Percentiles rank a stretch among this genome's conserved stretches.
Evolutionary conservation across 2,888 invertebrate genomes (phyloP).

Genomic region (Dasysyrphus albostriatus): DNA sequence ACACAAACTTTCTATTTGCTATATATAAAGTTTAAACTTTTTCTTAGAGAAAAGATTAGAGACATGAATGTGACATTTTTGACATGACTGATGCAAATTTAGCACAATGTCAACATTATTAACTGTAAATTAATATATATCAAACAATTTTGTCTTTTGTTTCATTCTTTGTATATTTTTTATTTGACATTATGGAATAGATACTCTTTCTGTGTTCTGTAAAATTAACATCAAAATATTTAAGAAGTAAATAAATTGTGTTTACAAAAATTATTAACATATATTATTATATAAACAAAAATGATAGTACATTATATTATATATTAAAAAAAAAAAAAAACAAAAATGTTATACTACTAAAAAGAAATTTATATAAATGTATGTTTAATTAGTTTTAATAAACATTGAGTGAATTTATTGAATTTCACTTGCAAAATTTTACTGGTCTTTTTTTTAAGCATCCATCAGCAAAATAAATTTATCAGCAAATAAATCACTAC

Average conservation of each 20-base stretch:
- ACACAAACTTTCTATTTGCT: conserved; percentile 24
- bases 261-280: conserved; percentile 32
- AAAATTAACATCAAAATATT: conserved; percentile 49
- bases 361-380: conserved; percentile 67
- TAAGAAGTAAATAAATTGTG: conserved; percentile 38
- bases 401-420: conserved; percentile 47
- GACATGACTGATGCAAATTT: conserved; percentile 15
- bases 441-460: neutral
- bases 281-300: conserved; percentile 30
- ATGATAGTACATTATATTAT: conserved; percentile 18
- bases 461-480: neutral
- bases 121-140: conserved; percentile 35
- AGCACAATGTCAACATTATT: conserved; percentile 9
- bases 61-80: conserved; percentile 22
- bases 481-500: too few species aligned
- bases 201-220: conserved; percentile 64
- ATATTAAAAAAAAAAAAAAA: neutral
- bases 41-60: conserved; percentile 24
- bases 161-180: conserved; percentile 4
- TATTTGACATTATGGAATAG: conserved; percentile 27
- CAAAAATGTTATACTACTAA: conserved; percentile 61
- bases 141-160: neutral
- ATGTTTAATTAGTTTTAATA: conserved; percentile 74
- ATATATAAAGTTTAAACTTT: conserved; percentile 18
- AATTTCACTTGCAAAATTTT: conserved; percentile 8